A percentile compares a stretch with the other conserved stretches of the same genome.
Evolutionary conservation across 1,140 invertebrate genomes (phyloP).

Genomic region (Drosophila funebris): DNA sequence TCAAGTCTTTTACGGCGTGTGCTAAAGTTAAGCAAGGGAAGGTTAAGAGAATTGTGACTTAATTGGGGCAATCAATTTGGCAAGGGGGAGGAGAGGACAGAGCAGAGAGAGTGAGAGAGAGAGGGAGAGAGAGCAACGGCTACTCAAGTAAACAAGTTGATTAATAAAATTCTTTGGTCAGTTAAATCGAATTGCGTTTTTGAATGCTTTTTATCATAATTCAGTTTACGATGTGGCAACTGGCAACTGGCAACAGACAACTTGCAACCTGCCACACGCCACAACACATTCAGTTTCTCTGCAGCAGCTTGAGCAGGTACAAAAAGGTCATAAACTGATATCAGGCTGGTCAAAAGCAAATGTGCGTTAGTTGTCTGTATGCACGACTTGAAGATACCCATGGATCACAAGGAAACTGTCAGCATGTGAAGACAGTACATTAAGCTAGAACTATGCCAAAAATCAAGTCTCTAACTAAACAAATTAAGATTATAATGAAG

Average conservation of each 20-base stretch:
- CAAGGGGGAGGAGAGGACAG: background rate
- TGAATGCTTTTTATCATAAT: slow-evolving; percentile 47
- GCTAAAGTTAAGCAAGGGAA: background rate
- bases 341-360: background rate
- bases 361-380: background rate
- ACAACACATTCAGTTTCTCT: slow-evolving; percentile 54
- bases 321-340: slow-evolving; percentile 5
- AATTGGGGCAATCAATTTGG: slow-evolving; percentile 23
- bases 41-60: background rate
- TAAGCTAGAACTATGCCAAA: too few relatives aligned
- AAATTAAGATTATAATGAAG: too few relatives aligned
- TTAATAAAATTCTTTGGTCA: slow-evolving; percentile 63
- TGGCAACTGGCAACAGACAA: slow-evolving; percentile 2
- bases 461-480: too few relatives aligned
- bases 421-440: too few relatives aligned
- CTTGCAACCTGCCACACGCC: slow-evolving; percentile 1
- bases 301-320: slow-evolving; percentile 24
- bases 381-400: background rate
- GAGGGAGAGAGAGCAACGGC: background rate
- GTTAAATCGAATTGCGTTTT: slow-evolving; percentile 27
- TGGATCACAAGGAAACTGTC: background rate
- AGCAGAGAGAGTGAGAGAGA: background rate
- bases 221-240: slow-evolving; percentile 52
- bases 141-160: slow-evolving; percentile 16
- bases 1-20: slow-evolving; percentile 16